Conservation (phyloP, 2,113 vertebrate genomes). For the Silurus meridionalis region DNA sequence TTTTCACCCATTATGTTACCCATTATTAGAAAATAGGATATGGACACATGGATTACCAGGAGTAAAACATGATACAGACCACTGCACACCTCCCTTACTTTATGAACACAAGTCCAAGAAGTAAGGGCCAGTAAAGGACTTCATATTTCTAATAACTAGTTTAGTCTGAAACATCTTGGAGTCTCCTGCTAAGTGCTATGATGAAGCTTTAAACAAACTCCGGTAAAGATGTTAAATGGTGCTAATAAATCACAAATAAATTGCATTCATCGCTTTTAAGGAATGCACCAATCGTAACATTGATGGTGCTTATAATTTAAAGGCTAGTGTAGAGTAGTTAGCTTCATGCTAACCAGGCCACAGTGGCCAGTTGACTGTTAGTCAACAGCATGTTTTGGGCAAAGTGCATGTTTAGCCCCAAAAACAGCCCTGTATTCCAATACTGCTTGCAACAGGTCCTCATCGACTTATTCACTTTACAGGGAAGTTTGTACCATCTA, state of each 20-base stretch:
- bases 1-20: neutral
- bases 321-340: constrained; percentile 17
- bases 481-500: neutral
- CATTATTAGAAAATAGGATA: neutral
- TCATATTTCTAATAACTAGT: neutral
- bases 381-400: neutral
- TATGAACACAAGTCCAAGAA: neutral
- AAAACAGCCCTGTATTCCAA: constrained; percentile 2
- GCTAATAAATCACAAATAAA: neutral
- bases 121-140: neutral
- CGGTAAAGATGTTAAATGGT: neutral
- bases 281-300: constrained; percentile 21
- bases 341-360: constrained; percentile 25
- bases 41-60: neutral
- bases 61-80: neutral
- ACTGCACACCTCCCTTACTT: neutral
- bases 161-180: neutral
- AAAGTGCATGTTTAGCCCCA: neutral
- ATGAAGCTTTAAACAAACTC: constrained; percentile 1
- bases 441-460: neutral
- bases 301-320: neutral
- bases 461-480: neutral
- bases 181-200: neutral
- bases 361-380: neutral
- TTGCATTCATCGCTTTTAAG: constrained; percentile 18